phyloP scores from a whole-genome alignment of 2,888 invertebrate species.

The Zygothrica quintamaculata region DNA sequence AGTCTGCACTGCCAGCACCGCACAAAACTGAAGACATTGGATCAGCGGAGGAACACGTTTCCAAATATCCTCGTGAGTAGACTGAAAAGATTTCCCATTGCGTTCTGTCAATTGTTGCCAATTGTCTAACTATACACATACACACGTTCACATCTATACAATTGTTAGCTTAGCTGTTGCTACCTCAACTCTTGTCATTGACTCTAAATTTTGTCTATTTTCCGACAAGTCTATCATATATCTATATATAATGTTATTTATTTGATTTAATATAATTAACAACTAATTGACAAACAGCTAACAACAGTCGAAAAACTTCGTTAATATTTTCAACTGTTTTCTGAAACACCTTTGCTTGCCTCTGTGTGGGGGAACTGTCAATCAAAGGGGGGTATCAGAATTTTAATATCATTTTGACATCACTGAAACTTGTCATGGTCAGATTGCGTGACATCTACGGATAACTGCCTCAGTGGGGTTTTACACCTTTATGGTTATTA shows the following conservation, averaged over 20 bases:
- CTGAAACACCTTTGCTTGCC: slow-evolving; percentile 1
- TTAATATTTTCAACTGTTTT: too few species aligned
- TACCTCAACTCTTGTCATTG: slow-evolving; percentile 26
- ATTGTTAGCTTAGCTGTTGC: too few species aligned
- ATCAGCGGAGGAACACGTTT: slow-evolving; percentile 83
- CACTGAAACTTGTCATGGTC: slow-evolving; percentile 21
- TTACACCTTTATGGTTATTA: slow-evolving; percentile 1
- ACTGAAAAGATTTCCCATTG: too few species aligned
- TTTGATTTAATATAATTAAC: slow-evolving; percentile 27
- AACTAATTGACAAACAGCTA: slow-evolving; percentile 28
- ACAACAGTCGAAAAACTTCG: background rate
- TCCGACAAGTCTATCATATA: background rate
- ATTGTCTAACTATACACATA: too few species aligned
- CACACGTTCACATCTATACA: too few species aligned
- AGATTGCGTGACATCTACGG: slow-evolving; percentile 34
- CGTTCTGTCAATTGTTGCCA: too few species aligned
- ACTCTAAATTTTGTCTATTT: slow-evolving; percentile 35
- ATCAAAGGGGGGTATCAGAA: background rate
- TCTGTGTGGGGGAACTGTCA: slow-evolving; percentile 17
- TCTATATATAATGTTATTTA: background rate
- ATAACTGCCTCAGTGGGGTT: slow-evolving; percentile 24
- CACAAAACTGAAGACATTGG: slow-evolving; percentile 73
- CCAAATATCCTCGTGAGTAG: slow-evolving; percentile 84
- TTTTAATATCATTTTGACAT: slow-evolving; percentile 1
- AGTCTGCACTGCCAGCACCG: slow-evolving; percentile 79